phyloP scores from a whole-genome alignment of 1,140 invertebrate species.

The Diploscapter pachys region DNA sequence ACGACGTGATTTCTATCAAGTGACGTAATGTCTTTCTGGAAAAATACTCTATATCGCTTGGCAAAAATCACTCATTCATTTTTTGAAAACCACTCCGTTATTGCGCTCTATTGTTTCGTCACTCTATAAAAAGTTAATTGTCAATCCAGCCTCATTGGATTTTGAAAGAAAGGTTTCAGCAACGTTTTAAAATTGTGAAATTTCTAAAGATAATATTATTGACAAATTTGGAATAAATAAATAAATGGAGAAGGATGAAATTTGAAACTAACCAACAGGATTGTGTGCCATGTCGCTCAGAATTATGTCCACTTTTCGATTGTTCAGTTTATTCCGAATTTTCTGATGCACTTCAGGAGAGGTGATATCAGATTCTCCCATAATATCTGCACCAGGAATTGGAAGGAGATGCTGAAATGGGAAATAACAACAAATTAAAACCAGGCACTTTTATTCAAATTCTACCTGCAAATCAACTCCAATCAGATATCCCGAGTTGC shows the following conservation, averaged over 20 bases:
- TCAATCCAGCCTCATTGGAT: too few species aligned
- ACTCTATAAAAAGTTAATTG: too few species aligned
- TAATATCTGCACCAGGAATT: slow-evolving; percentile 77
- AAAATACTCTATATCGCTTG: too few species aligned
- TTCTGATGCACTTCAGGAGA: slow-evolving; percentile 63
- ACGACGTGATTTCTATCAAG: too few species aligned
- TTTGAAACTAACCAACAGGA: slow-evolving; percentile 81
- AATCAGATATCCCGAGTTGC: slow-evolving; percentile 63
- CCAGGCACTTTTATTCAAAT: background rate
- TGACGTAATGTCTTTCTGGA: too few species aligned
- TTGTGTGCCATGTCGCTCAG: slow-evolving; percentile 92
- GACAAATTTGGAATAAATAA: too few species aligned
- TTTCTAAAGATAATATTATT: too few species aligned
- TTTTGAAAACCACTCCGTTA: too few species aligned
- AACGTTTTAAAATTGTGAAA: too few species aligned
- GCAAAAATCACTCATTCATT: too few species aligned
- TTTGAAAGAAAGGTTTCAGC: too few species aligned
- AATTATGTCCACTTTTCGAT: slow-evolving; percentile 71
- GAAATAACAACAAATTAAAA: background rate
- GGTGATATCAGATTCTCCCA: slow-evolving; percentile 79
- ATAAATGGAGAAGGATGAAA: slow-evolving; percentile 15
- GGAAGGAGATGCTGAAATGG: slow-evolving; percentile 64
- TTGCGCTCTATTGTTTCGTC: too few species aligned
- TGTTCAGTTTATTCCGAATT: slow-evolving; percentile 65
- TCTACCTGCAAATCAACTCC: slow-evolving; percentile 70